These are phyloP conservation scores for Cephus spinipes DNA, from an alignment of 2,888 invertebrate species.

Conservation along the genomic window DNA sequence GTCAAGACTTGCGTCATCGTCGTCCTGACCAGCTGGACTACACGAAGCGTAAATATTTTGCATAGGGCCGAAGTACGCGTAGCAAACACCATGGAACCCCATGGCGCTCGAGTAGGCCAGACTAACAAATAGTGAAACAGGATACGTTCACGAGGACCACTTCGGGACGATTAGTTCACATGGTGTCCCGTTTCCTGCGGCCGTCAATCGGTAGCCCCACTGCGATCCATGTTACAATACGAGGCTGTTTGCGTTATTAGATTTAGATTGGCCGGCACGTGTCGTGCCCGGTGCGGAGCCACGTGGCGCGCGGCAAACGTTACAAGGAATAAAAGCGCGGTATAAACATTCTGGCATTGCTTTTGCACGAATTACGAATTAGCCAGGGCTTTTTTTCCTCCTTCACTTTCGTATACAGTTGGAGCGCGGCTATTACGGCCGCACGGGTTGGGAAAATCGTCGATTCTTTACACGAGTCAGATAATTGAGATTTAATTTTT, in stretches of 20 bases:
- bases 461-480: background rate
- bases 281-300: constrained; percentile 35
- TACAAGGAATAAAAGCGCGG: constrained; percentile 29
- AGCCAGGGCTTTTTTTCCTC: background rate
- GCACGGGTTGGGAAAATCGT: background rate
- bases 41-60: constrained; percentile 3
- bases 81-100: background rate
- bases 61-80: background rate
- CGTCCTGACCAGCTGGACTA: background rate
- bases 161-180: constrained; percentile 65
- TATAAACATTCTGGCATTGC: background rate
- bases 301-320: constrained; percentile 49
- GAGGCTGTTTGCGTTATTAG: constrained; percentile 65
- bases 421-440: background rate
- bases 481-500: background rate
- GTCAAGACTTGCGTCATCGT: background rate
- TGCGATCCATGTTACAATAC: constrained; percentile 50
- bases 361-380: background rate
- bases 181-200: constrained; percentile 60
- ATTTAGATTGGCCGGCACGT: constrained; percentile 64
- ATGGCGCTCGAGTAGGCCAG: background rate
- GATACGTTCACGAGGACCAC: constrained; percentile 52
- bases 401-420: background rate
- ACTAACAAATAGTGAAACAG: constrained; percentile 54
- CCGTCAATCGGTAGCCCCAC: constrained; percentile 38